These are phyloP conservation scores for Andricus quercusramuli DNA, from an alignment of 2,888 invertebrate species.

Conservation along the genomic window DNA sequence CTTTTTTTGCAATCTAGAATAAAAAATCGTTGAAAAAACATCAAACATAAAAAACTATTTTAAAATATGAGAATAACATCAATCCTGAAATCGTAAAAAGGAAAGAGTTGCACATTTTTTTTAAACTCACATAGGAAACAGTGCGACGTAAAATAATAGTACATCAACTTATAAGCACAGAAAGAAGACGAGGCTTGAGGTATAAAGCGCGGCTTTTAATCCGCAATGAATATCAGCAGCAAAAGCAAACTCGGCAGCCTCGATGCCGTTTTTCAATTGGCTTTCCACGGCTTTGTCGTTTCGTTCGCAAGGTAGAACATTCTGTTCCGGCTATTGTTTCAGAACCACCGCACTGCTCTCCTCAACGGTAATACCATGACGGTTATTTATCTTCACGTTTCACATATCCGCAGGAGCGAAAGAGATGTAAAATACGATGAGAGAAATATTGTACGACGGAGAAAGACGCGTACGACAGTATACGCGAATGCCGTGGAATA, in stretches of 20 bases:
- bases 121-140: background rate
- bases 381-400: slow-evolving; percentile 61
- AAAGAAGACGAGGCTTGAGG: slow-evolving; percentile 20
- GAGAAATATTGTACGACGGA: slow-evolving; percentile 46
- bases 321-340: slow-evolving; percentile 61
- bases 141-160: slow-evolving; percentile 1
- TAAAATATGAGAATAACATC: too few relatives aligned
- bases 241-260: slow-evolving; percentile 50
- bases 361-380: slow-evolving; percentile 56
- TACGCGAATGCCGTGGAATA: slow-evolving; percentile 1
- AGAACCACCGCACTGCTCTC: slow-evolving; percentile 54
- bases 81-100: background rate
- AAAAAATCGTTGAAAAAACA: too few relatives aligned
- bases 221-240: slow-evolving; percentile 31
- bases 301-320: slow-evolving; percentile 55
- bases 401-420: slow-evolving; percentile 52
- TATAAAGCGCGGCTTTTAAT: slow-evolving; percentile 31
- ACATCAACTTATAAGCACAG: slow-evolving; percentile 15
- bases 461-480: slow-evolving; percentile 17
- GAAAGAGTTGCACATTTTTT: background rate
- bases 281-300: slow-evolving; percentile 64
- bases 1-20: too few relatives aligned
- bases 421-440: slow-evolving; percentile 48
- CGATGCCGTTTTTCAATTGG: slow-evolving; percentile 71
- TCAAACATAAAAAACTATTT: too few relatives aligned